phyloP scores from a whole-genome alignment of 2,888 invertebrate species.

The Cynaeus angustus region DNA sequence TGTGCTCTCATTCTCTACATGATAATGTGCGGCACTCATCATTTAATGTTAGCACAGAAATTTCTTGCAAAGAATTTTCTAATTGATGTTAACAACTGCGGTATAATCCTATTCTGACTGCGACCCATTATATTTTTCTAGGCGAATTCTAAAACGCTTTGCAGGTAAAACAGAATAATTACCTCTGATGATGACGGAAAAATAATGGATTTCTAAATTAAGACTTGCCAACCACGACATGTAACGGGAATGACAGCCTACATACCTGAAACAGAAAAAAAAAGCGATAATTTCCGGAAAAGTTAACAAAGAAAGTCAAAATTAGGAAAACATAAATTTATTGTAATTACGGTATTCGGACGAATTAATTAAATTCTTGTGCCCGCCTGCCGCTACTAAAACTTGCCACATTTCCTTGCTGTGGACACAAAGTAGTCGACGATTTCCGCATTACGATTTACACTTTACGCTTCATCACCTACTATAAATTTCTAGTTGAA shows the following conservation, averaged over 20 bases:
- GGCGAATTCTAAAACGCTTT: too few relatives aligned
- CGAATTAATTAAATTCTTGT: slow-evolving; percentile 9
- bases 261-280: slow-evolving; percentile 29
- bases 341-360: neutral
- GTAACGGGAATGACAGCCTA: neutral
- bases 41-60: too few relatives aligned
- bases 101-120: slow-evolving; percentile 4
- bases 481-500: slow-evolving; percentile 21
- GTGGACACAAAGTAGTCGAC: slow-evolving; percentile 7
- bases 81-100: slow-evolving; percentile 29
- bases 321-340: slow-evolving; percentile 13
- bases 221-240: neutral
- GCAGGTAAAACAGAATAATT: slow-evolving; percentile 3
- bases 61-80: slow-evolving; percentile 6
- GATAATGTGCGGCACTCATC: slow-evolving; percentile 9
- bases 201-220: neutral
- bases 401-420: slow-evolving; percentile 1
- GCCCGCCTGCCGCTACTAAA: slow-evolving; percentile 9
- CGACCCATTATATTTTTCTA: slow-evolving; percentile 14
- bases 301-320: neutral
- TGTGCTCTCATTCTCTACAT: neutral
- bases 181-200: neutral
- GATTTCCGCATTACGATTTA: slow-evolving; percentile 21
- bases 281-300: slow-evolving; percentile 2
- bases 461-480: slow-evolving; percentile 33